Percentiles rank a stretch among this genome's conserved stretches.
These are phyloP conservation scores for Meiosimyza decipiens DNA, from an alignment of 2,888 invertebrate species.

Conservation along the genomic window DNA sequence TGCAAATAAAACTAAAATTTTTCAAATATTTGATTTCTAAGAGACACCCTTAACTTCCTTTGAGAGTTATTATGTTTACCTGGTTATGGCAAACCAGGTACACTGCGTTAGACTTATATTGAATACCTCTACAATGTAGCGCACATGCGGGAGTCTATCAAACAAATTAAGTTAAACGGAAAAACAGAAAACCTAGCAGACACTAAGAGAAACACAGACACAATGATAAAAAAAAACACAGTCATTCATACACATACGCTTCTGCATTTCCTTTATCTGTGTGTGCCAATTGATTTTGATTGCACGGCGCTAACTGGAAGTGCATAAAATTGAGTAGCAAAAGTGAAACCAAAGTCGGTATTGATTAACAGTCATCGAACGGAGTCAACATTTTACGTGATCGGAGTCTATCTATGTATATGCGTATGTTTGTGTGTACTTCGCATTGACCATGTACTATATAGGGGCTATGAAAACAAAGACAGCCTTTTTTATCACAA, in stretches of 20 bases:
- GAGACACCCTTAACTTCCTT: no score
- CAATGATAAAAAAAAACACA: not conserved
- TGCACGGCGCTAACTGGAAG: no score
- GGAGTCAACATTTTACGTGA: no score
- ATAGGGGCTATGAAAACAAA: no score
- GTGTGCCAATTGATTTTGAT: not conserved
- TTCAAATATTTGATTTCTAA: no score
- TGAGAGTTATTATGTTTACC: slow-evolving; percentile 7
- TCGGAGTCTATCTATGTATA: no score
- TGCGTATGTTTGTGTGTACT: no score
- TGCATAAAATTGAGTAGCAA: no score
- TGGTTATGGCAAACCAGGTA: slow-evolving; percentile 2
- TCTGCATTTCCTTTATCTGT: not conserved
- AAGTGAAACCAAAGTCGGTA: not conserved
- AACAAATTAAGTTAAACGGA: slow-evolving; percentile 29
- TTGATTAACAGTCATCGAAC: not conserved
- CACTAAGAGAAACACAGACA: not conserved
- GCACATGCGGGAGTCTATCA: slow-evolving; percentile 11
- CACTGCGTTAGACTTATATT: not conserved
- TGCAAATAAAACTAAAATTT: no score
- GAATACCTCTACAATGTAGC: not conserved
- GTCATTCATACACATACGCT: not conserved
- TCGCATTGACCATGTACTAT: no score
- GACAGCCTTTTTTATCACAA: no score
- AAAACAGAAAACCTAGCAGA: not conserved